Percentiles rank a stretch among this genome's conserved stretches.
These are phyloP conservation scores for Pyrocoelia pectoralis DNA, from an alignment of 2,888 invertebrate species.

Conservation along the genomic window DNA sequence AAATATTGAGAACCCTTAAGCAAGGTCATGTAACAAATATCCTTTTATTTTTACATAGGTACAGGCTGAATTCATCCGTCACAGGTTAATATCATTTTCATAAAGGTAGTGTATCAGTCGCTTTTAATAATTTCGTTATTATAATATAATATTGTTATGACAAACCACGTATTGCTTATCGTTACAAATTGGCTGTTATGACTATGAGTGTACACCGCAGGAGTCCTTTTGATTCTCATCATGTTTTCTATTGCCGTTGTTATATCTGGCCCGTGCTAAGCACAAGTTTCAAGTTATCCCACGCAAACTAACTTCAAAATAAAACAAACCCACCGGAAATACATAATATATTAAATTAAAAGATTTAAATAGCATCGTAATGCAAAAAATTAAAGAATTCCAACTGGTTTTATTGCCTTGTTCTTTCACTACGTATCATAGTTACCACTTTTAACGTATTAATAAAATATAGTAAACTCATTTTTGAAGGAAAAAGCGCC, in stretches of 20 bases:
- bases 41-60: too few species aligned
- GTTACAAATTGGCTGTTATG: slow-evolving; percentile 46
- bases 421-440: slow-evolving; percentile 15
- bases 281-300: slow-evolving; percentile 51
- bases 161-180: slow-evolving; percentile 30
- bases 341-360: slow-evolving; percentile 42
- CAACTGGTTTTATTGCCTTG: slow-evolving; percentile 24
- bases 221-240: slow-evolving; percentile 41
- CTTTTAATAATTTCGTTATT: slow-evolving; percentile 8
- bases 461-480: slow-evolving; percentile 26
- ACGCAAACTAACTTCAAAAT: slow-evolving; percentile 50
- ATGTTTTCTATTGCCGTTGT: slow-evolving; percentile 39
- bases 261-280: slow-evolving; percentile 50
- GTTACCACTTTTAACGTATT: slow-evolving; percentile 21
- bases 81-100: too few species aligned
- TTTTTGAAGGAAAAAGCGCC: slow-evolving; percentile 34
- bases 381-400: slow-evolving; percentile 33
- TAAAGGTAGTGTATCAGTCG: too few species aligned
- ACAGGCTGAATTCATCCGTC: too few species aligned
- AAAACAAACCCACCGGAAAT: slow-evolving; percentile 54
- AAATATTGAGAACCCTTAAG: slow-evolving; percentile 17
- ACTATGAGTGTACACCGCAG: slow-evolving; percentile 42
- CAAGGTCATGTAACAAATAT: slow-evolving; percentile 8
- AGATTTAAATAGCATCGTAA: slow-evolving; percentile 27
- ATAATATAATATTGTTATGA: slow-evolving; percentile 28